Percentiles rank a stretch among this genome's conserved stretches.
Conservation (phyloP, 2,888 invertebrate genomes). For the Octonoba sinensis region DNA sequence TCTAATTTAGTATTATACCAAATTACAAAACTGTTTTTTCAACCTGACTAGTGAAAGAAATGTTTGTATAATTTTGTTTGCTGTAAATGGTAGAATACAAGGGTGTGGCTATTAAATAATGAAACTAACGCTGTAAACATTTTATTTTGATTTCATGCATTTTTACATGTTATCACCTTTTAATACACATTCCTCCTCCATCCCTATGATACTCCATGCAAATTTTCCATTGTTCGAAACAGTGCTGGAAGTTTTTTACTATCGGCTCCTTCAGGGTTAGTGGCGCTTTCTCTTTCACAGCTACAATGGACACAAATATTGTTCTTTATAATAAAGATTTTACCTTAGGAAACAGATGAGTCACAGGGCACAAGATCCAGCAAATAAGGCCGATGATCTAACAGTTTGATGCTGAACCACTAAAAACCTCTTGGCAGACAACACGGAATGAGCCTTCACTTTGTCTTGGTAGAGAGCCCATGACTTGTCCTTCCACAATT, state of each 20-base stretch:
- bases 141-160: no score
- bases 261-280: neutral
- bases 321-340: neutral
- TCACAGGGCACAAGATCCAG: neutral
- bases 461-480: neutral
- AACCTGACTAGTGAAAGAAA: no score
- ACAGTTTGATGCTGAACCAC: neutral
- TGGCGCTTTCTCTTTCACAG: neutral
- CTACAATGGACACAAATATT: neutral
- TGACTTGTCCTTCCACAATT: no score
- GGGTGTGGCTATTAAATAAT: no score
- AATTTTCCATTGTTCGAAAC: no score
- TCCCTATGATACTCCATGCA: neutral
- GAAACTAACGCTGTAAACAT: no score
- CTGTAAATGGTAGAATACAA: no score
- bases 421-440: neutral
- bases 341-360: neutral
- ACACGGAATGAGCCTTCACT: neutral
- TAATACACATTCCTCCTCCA: neutral
- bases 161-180: neutral
- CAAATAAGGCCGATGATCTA: neutral
- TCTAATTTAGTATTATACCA: no score
- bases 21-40: no score
- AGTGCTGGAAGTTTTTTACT: neutral
- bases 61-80: no score